phyloP scores from a whole-genome alignment of 2,797 vertebrate genomes.

The Phataginus tricuspis region DNA sequence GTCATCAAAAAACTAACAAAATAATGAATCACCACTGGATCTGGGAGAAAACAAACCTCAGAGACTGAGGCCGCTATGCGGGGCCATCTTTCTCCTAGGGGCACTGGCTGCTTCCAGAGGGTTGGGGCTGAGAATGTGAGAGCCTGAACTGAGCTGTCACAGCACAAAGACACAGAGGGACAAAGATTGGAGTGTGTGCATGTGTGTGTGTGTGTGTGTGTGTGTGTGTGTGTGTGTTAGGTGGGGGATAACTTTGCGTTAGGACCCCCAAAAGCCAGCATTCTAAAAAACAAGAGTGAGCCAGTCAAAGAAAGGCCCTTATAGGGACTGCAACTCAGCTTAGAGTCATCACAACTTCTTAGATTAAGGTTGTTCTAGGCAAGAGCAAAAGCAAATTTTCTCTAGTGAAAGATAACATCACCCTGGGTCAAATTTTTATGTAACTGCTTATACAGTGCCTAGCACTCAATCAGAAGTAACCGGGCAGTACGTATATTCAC shows the following conservation, averaged over 20 bases:
- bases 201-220: too few species aligned
- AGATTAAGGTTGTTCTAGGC: background rate
- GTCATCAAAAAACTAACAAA: background rate
- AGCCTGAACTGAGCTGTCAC: background rate
- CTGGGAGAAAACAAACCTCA: background rate
- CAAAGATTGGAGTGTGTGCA: background rate
- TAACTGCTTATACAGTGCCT: background rate
- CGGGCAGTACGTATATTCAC: background rate
- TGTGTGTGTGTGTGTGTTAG: too few species aligned
- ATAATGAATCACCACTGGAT: background rate
- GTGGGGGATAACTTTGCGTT: background rate
- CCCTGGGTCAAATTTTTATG: background rate
- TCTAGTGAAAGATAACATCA: background rate
- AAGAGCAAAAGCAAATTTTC: background rate
- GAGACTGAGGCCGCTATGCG: rapidly evolving
- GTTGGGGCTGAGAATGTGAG: background rate
- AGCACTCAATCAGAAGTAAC: background rate
- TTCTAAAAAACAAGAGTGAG: background rate
- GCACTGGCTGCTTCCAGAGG: background rate
- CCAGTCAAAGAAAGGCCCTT: background rate
- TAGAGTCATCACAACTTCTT: background rate
- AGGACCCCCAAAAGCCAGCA: background rate
- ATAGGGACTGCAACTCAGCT: background rate
- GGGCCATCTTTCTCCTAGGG: background rate
- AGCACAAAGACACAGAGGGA: background rate